Base-by-base conservation (phyloP, 2,797 vertebrate species). In the Falco biarmicus region DNA sequence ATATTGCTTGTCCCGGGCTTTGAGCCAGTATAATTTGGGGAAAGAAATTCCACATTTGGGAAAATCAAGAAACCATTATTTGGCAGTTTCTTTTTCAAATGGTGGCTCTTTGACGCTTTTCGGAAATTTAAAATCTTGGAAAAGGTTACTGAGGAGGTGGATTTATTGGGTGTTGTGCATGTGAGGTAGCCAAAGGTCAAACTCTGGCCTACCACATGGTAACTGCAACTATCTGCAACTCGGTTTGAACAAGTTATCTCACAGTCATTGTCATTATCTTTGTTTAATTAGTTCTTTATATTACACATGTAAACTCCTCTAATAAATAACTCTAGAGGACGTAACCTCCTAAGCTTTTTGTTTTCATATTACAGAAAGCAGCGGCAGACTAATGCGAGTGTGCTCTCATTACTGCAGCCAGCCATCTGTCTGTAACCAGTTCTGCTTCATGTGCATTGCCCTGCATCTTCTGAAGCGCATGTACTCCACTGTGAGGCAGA, bases 91-190 rank as follows among this genome's bases (percentile, higher is more conserved):
- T 87, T 96, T 92, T 94, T 91, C 82, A 92, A 93, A 89, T 84
- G 69, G 82, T 87, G 73, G 68, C 54, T 92, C 76, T 94, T 86
- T 86, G 84, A 96, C 75, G 82, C 73, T 95, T 51, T 77, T 94
- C 0, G 2, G 91, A 97, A 97, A 95, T 66, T 45, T 76, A 56
- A 68, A 92, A 84, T 86, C 87, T 95, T 97, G 94, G 92, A 96
- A 88, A 69, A 18, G 47, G 65, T 86, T 92, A 79, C 82, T 37
- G 66, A 88, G 63, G 79, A 87, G 76, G n/a, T 88, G 73, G 84
- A 97, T 96, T 96, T 96, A 97, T 94, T 93, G 73, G 59, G 93
- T 96, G 95, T 75, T 78, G 71, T 31, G 75, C 80, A 94, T 86
- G 84, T 94, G 84, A 93, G 65, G 89, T 93, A 96, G 89, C 93